A percentile compares a stretch with the other conserved stretches of the same genome.
These are phyloP conservation scores for Oryctes rhinoceros DNA, from an alignment of 1,140 invertebrate genomes.

Conservation along the genomic window DNA sequence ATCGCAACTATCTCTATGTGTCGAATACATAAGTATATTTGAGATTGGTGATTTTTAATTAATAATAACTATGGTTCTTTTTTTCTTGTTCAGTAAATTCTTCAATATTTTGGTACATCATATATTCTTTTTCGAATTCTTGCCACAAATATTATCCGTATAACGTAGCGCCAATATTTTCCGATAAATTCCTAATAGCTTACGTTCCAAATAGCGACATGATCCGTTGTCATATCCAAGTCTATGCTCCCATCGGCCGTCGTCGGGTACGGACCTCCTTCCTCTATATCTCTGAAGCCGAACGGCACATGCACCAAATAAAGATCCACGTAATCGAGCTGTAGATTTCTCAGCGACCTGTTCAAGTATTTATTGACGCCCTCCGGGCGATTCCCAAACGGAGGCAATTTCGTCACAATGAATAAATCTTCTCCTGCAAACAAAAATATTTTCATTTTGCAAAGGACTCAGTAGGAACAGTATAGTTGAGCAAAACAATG, in stretches of 20 bases:
- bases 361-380: constrained; percentile 78
- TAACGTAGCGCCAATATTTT: background rate
- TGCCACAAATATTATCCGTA: background rate
- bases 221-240: constrained; percentile 74
- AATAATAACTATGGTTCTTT: too few species aligned
- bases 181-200: constrained; percentile 43
- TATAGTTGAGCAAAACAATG: too few species aligned
- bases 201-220: constrained; percentile 78
- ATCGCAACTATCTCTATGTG: too few species aligned
- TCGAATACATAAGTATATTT: too few species aligned
- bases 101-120: too few species aligned
- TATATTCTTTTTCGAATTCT: background rate
- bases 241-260: constrained; percentile 70
- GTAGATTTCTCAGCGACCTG: constrained; percentile 76
- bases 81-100: too few species aligned
- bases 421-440: constrained; percentile 76
- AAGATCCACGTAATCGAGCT: constrained; percentile 83
- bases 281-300: constrained; percentile 67
- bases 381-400: constrained; percentile 65
- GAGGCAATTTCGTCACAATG: constrained; percentile 79
- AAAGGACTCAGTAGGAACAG: too few species aligned
- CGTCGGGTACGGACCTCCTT: constrained; percentile 61
- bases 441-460: background rate
- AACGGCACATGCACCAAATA: constrained; percentile 87
- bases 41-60: too few species aligned